phyloP scores from a whole-genome alignment of 2,797 vertebrate genomes.

The Pipistrellus pipistrellus region DNA sequence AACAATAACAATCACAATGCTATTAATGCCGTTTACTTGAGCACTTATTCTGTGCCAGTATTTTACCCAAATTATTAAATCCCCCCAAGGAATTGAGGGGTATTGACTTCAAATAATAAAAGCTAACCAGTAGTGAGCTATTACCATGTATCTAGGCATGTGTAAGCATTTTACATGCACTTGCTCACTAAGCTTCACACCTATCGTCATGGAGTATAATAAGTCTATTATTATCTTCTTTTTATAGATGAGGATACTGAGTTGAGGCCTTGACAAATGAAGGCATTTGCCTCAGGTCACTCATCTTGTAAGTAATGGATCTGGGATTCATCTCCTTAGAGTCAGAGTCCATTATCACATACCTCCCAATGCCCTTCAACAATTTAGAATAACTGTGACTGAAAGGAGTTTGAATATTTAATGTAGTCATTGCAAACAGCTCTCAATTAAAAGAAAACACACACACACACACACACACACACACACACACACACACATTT shows the following conservation, averaged over 20 bases:
- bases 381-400: conserved; percentile 6
- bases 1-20: background rate
- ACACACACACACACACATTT: background rate
- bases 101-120: background rate
- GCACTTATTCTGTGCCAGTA: background rate
- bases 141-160: background rate
- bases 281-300: background rate
- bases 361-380: background rate
- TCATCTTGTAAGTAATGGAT: background rate
- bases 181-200: background rate
- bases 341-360: background rate
- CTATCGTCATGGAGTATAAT: background rate
- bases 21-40: background rate
- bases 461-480: background rate
- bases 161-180: background rate
- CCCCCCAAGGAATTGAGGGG: background rate
- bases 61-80: conserved; percentile 53
- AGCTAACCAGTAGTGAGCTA: background rate
- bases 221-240: background rate
- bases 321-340: background rate
- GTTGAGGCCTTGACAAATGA: background rate
- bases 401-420: background rate
- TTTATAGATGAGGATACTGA: conserved; percentile 25
- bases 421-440: background rate
- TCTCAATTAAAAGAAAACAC: background rate